phyloP scores from a whole-genome alignment of 2,888 invertebrate genomes.

The Caradrina clavipalpis region DNA sequence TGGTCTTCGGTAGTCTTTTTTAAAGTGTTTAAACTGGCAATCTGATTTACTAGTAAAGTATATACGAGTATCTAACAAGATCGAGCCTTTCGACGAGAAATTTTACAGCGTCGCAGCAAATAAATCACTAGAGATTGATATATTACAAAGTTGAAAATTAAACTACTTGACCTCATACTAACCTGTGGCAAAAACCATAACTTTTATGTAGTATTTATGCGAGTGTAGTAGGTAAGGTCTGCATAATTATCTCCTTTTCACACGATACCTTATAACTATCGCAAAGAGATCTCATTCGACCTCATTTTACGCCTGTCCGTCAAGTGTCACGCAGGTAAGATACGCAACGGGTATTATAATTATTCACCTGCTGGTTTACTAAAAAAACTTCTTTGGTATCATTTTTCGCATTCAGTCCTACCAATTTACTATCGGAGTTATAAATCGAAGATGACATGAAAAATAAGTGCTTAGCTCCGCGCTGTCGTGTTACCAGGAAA shows the following conservation, averaged over 20 bases:
- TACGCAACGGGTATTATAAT: constrained; percentile 36
- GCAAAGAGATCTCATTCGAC: constrained; percentile 39
- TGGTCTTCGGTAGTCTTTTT: neutral
- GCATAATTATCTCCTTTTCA: constrained; percentile 6
- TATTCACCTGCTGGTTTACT: constrained; percentile 29
- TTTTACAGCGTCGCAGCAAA: neutral
- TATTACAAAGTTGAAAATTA: neutral
- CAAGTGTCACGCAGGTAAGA: constrained; percentile 57
- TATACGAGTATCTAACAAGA: neutral
- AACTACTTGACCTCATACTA: neutral
- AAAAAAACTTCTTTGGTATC: constrained; percentile 8
- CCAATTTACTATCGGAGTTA: constrained; percentile 23
- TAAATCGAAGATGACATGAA: constrained; percentile 38
- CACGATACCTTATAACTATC: constrained; percentile 19
- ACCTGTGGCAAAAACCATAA: neutral
- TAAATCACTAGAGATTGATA: neutral
- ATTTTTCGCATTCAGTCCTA: constrained; percentile 20
- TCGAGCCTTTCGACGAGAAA: neutral
- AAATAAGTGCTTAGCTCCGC: constrained; percentile 36
- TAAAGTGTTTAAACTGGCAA: neutral
- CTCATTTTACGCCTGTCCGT: constrained; percentile 54
- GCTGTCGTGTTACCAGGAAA: constrained; percentile 20
- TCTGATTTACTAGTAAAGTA: neutral
- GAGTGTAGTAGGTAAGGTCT: neutral
- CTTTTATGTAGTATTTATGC: neutral